phyloP scores from a whole-genome alignment of 1,140 invertebrate genomes.

The Trichoplusia ni region DNA sequence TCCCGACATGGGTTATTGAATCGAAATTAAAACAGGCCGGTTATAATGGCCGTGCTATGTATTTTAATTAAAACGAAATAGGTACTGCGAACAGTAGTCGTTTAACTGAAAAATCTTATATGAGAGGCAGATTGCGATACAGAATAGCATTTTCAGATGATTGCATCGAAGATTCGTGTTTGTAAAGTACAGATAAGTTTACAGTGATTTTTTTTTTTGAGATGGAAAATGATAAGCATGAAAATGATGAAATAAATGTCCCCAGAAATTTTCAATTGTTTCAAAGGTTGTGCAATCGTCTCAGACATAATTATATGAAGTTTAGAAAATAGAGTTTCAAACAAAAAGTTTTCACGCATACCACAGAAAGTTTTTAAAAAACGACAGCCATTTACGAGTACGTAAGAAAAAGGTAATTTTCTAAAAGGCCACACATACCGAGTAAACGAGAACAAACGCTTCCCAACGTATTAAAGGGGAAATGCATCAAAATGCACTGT shows the following conservation, averaged over 20 bases:
- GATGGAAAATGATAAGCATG: too few species aligned
- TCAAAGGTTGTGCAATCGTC: too few species aligned
- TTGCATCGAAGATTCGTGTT: too few species aligned
- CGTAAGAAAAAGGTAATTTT: conserved; percentile 1
- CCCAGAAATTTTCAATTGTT: too few species aligned
- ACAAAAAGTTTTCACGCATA: too few species aligned
- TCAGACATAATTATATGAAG: too few species aligned
- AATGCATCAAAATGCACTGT: background rate
- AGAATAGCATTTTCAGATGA: background rate
- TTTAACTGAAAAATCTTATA: too few species aligned
- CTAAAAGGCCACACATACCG: conserved; percentile 1
- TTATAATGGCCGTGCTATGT: conserved; percentile 13
- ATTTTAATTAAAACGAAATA: conserved; percentile 33
- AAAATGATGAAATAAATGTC: too few species aligned
- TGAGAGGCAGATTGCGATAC: background rate
- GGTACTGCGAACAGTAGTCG: background rate
- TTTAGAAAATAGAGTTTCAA: too few species aligned
- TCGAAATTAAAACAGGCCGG: conserved; percentile 57
- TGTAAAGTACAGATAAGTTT: too few species aligned
- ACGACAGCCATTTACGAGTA: background rate
- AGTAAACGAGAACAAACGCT: background rate
- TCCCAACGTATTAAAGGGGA: background rate
- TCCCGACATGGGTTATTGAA: conserved; percentile 65
- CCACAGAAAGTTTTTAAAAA: too few species aligned
- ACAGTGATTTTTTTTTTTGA: too few species aligned